phyloP scores from a whole-genome alignment of 2,113 vertebrate species.

The Emydura subglobosa region DNA sequence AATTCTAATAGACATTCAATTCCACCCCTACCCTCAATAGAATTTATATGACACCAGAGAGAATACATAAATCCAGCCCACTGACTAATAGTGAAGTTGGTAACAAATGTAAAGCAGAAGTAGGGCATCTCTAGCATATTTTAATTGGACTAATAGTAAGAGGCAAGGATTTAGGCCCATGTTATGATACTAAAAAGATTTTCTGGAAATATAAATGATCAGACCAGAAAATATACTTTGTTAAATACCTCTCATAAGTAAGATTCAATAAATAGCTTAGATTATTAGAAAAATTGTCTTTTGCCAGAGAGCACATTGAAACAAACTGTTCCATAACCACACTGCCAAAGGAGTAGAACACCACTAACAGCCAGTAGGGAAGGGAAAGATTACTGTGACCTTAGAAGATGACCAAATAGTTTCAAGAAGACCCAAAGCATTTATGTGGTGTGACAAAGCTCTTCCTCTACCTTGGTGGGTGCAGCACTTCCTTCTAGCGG shows the following conservation, averaged over 20 bases:
- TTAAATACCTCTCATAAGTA: background rate
- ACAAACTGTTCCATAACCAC: background rate
- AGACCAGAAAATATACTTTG: background rate
- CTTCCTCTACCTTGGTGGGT: too few species aligned
- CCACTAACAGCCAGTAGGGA: background rate
- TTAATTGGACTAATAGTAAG: background rate
- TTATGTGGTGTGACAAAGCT: background rate
- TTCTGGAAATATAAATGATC: background rate
- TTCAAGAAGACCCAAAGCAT: background rate
- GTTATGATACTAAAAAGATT: background rate
- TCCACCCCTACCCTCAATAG: accelerated
- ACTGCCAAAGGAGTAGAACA: background rate
- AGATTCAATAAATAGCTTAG: background rate
- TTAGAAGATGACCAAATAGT: background rate
- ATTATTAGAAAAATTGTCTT: background rate
- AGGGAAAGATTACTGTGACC: background rate
- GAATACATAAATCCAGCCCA: background rate
- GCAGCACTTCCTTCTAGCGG: too few species aligned
- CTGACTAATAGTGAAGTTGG: background rate
- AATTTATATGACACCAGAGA: background rate
- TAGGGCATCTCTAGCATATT: background rate
- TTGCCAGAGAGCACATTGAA: background rate
- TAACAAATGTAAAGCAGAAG: background rate
- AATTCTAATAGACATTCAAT: background rate
- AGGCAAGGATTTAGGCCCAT: background rate